phyloP scores from a whole-genome alignment of 2,113 vertebrate genomes.

The Macroglossus sobrinus region DNA sequence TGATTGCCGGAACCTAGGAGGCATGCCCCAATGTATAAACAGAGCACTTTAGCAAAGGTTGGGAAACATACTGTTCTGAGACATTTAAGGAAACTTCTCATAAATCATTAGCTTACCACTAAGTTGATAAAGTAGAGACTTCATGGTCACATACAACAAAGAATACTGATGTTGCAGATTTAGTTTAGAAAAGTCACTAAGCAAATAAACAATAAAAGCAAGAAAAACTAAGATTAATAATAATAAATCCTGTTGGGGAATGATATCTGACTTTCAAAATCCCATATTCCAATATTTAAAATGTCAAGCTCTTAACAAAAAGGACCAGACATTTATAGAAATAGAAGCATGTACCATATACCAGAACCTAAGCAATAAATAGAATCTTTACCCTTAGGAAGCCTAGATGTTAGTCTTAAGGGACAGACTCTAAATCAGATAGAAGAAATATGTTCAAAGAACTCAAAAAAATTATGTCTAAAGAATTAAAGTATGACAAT shows the following conservation, averaged over 20 bases:
- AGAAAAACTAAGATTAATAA: not conserved
- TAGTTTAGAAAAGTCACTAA: not conserved
- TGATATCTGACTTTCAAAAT: not conserved
- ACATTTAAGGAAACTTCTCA: not conserved
- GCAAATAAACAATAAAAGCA: not conserved
- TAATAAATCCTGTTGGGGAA: not conserved
- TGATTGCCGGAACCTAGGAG: not conserved
- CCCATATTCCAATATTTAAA: not conserved
- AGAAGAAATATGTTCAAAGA: not conserved
- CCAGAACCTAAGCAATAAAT: not conserved
- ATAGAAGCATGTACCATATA: not conserved
- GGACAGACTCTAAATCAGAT: not conserved
- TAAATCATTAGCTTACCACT: not conserved
- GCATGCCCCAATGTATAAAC: not conserved
- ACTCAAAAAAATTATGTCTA: not conserved
- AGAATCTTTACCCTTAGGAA: not conserved
- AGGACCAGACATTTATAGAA: not conserved
- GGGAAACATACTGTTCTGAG: not conserved
- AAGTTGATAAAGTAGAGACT: not conserved
- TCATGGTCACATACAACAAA: not conserved
- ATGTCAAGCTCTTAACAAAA: not conserved
- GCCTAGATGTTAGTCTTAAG: not conserved
- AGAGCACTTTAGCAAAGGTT: not conserved
- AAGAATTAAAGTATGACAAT: not conserved
- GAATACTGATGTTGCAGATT: not conserved